These are phyloP conservation scores for Taenaris catops DNA, from an alignment of 2,888 invertebrate species.

Conservation along the genomic window DNA sequence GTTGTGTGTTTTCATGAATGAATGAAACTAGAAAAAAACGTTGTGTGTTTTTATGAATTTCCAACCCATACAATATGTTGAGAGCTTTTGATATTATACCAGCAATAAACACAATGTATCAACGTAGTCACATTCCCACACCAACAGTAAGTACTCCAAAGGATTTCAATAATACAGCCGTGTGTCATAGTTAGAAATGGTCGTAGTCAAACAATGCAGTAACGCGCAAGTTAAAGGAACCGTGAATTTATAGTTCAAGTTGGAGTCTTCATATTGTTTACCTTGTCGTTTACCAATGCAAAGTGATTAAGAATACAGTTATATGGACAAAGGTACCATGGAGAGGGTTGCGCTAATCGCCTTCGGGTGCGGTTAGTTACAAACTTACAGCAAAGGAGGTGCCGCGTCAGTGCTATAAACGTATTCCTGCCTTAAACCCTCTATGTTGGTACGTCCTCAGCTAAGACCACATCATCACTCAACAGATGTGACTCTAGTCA, in stretches of 20 bases:
- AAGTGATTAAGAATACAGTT: conserved; percentile 76
- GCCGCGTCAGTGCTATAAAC: no score
- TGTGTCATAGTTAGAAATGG: conserved; percentile 46
- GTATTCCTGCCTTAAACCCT: no score
- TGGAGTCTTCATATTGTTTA: conserved; percentile 76
- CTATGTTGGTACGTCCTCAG: no score
- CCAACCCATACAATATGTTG: no score
- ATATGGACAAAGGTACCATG: conserved; percentile 34
- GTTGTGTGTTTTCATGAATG: no score
- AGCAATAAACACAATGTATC: conserved; percentile 11
- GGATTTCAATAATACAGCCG: conserved; percentile 35
- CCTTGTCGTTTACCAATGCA: conserved; percentile 76
- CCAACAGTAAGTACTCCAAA: neutral
- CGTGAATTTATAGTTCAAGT: conserved; percentile 75
- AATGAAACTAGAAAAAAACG: no score
- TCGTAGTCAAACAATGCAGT: conserved; percentile 47
- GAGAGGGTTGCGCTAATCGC: conserved; percentile 33
- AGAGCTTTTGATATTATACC: no score
- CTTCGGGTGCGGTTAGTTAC: no score
- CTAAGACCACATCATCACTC: no score
- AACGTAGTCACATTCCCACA: conserved; percentile 2
- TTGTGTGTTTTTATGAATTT: no score
- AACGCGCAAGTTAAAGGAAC: conserved; percentile 40
- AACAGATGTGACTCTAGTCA: no score
- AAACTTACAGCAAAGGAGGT: neutral